Evolutionary conservation across 2,113 vertebrate genomes (phyloP).

Genomic region (Hassar affinis): DNA sequence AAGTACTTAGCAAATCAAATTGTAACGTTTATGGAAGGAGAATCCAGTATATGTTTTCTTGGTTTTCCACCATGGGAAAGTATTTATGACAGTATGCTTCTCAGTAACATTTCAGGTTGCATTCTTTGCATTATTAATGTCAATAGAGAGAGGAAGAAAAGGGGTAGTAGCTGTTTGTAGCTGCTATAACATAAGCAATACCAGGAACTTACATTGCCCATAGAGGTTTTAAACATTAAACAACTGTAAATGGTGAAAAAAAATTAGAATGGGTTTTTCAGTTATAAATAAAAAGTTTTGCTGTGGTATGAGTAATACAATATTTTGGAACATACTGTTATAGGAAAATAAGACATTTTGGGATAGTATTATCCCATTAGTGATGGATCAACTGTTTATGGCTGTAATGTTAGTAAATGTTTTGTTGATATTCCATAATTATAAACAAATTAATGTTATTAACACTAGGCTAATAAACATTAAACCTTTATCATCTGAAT

Average conservation of each 20-base stretch:
- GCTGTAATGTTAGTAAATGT: background rate
- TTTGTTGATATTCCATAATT: no score
- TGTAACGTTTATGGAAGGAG: background rate
- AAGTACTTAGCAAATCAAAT: no score
- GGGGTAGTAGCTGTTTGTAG: background rate
- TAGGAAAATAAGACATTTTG: background rate
- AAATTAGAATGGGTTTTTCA: no score
- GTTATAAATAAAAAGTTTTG: background rate
- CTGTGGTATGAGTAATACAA: background rate
- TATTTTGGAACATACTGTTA: background rate
- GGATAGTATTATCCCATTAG: background rate
- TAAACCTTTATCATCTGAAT: no score
- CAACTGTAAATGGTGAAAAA: no score
- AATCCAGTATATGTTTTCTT: background rate
- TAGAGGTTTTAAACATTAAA: no score
- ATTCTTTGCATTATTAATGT: background rate
- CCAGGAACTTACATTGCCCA: no score
- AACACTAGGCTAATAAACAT: no score
- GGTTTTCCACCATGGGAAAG: background rate
- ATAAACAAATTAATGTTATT: background rate
- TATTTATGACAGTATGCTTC: background rate
- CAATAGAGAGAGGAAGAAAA: background rate
- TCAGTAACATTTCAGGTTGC: background rate
- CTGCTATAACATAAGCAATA: no score
- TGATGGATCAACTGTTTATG: background rate